phyloP scores from a whole-genome alignment of 2,888 invertebrate species.

The Orthonychiurus folsomi region DNA sequence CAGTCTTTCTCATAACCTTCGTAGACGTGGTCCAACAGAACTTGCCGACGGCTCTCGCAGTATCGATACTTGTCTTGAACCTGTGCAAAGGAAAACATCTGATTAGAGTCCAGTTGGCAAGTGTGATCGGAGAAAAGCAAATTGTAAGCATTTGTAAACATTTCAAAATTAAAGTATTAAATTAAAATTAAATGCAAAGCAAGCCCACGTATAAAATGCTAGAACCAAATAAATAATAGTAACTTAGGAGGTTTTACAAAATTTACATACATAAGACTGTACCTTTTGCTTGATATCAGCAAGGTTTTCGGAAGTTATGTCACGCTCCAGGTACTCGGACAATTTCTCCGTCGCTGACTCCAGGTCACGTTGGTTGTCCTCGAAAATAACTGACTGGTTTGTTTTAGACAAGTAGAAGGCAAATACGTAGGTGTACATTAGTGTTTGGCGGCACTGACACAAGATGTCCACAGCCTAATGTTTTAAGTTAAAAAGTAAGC shows the following conservation, averaged over 20 bases:
- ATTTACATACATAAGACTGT: conserved; percentile 51
- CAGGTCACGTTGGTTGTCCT: conserved; percentile 95
- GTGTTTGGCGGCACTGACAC: conserved; percentile 91
- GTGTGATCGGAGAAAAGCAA: no score
- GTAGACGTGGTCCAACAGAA: conserved; percentile 90
- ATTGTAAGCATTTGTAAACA: not conserved
- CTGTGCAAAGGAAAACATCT: no score
- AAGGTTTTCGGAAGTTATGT: conserved; percentile 93
- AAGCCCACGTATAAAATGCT: not conserved
- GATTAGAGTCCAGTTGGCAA: no score
- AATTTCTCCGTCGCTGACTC: conserved; percentile 95
- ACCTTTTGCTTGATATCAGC: conserved; percentile 98
- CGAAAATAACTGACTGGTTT: conserved; percentile 97
- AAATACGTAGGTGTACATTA: conserved; percentile 99
- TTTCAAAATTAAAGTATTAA: not conserved
- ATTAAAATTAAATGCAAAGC: not conserved
- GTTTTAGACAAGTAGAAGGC: conserved; percentile 96
- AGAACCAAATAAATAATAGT: not conserved
- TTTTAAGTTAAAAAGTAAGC: no score
- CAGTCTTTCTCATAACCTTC: conserved; percentile 98
- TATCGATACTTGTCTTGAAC: conserved; percentile 58
- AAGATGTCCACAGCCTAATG: conserved; percentile 87
- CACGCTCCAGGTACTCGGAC: conserved; percentile 94
- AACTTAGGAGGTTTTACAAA: not conserved
- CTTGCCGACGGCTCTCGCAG: conserved; percentile 93